Evolutionary conservation across 2,113 vertebrate genomes (phyloP).

Genomic region (Hymenochirus boettgeri): DNA sequence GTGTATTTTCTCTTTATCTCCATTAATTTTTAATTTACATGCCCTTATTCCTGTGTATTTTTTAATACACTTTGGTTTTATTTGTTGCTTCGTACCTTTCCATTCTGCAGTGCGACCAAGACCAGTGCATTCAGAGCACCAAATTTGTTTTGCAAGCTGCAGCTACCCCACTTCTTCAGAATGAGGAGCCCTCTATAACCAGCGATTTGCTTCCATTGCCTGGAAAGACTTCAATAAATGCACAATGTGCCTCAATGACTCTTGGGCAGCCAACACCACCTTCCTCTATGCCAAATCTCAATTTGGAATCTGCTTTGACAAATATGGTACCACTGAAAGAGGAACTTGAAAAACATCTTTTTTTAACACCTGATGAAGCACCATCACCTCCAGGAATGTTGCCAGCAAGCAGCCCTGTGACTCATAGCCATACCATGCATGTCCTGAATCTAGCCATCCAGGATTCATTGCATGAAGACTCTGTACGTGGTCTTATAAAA

Average conservation of each 20-base stretch:
- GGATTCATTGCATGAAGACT: conserved; percentile 93
- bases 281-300: conserved; percentile 85
- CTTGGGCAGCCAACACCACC: conserved; percentile 89
- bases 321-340: conserved; percentile 78
- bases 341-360: conserved; percentile 78
- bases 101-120: conserved; percentile 87
- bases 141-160: conserved; percentile 99
- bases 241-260: conserved; percentile 78
- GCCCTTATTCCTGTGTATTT: conserved; percentile 22
- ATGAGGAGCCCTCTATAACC: conserved; percentile 84
- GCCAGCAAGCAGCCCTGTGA: conserved; percentile 73
- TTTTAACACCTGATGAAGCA: conserved; percentile 87
- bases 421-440: conserved; percentile 81
- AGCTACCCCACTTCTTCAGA: conserved; percentile 87
- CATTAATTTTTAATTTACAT: conserved; percentile 34
- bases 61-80: conserved; percentile 28
- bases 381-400: conserved; percentile 86
- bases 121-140: conserved; percentile 99
- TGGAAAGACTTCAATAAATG: conserved; percentile 70
- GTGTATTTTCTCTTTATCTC: conserved; percentile 36
- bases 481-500: conserved; percentile 90
- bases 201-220: conserved; percentile 74
- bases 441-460: conserved; percentile 88
- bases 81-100: conserved; percentile 46
- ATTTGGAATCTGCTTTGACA: conserved; percentile 67